phyloP scores from a whole-genome alignment of 1,140 invertebrate genomes.

The Calephelis virginiensis region DNA sequence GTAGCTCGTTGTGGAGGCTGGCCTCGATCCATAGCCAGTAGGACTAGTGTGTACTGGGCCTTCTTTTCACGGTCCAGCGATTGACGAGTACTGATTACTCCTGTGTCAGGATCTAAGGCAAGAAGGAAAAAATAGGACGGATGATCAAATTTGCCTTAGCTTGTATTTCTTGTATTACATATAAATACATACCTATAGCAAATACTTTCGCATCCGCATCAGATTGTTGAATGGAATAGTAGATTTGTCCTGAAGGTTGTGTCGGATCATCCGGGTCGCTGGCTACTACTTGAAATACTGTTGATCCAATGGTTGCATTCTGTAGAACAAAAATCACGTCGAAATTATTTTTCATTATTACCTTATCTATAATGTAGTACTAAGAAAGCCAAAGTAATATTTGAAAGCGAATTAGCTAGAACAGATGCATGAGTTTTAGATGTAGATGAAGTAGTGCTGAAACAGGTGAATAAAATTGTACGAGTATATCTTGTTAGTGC shows the following conservation, averaged over 20 bases:
- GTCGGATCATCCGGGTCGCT: constrained; percentile 89
- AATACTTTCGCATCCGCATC: constrained; percentile 83
- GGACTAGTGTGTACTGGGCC: constrained; percentile 85
- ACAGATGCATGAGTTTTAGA: too few species aligned
- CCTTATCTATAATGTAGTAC: too few species aligned
- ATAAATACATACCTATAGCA: constrained; percentile 78
- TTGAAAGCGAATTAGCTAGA: too few species aligned
- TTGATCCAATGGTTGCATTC: constrained; percentile 86
- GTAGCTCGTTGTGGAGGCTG: constrained; percentile 87
- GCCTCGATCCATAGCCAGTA: constrained; percentile 87
- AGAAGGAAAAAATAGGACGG: background rate
- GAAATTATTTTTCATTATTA: background rate
- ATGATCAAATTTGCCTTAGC: background rate
- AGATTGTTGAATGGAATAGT: constrained; percentile 85
- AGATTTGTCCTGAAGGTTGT: constrained; percentile 85
- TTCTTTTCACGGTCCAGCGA: constrained; percentile 85
- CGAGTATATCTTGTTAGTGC: too few species aligned
- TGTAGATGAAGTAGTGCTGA: too few species aligned
- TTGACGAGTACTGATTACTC: constrained; percentile 85
- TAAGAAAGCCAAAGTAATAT: too few species aligned
- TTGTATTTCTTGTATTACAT: background rate
- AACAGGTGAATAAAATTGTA: too few species aligned
- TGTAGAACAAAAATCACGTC: constrained; percentile 38
- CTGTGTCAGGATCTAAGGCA: constrained; percentile 80
- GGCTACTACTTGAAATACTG: constrained; percentile 88